These are phyloP conservation scores for Leptarthrus brevirostris DNA, from an alignment of 2,888 invertebrate species.

Conservation along the genomic window DNA sequence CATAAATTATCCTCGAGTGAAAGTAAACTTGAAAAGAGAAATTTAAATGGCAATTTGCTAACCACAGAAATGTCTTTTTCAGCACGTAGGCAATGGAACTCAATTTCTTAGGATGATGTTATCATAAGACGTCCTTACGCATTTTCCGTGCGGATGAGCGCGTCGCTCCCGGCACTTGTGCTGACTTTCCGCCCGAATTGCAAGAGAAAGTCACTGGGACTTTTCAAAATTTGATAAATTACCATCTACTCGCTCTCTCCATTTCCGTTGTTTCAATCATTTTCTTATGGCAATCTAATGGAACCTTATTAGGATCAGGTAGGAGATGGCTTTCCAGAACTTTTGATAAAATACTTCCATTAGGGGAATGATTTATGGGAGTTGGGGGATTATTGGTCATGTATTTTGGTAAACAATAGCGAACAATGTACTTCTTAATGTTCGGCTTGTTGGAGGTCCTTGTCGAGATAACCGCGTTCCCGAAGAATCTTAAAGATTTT, in stretches of 20 bases:
- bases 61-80: constrained; percentile 50
- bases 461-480: too few species aligned
- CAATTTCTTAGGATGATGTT: constrained; percentile 46
- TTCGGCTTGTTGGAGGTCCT: too few species aligned
- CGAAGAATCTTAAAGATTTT: too few species aligned
- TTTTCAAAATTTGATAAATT: neutral
- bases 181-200: neutral
- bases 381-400: too few species aligned
- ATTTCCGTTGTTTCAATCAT: neutral
- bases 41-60: constrained; percentile 51
- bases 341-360: too few species aligned
- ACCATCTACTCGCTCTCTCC: neutral
- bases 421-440: too few species aligned
- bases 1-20: constrained; percentile 37
- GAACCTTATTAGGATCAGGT: too few species aligned
- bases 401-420: too few species aligned
- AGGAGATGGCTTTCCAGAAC: too few species aligned
- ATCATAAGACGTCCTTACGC: constrained; percentile 68
- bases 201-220: neutral
- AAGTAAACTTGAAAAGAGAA: constrained; percentile 41
- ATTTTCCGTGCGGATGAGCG: constrained; percentile 30
- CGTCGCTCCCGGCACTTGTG: neutral
- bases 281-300: neutral
- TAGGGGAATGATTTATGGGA: too few species aligned
- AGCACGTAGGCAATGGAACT: constrained; percentile 47